A percentile compares a stretch with the other conserved stretches of the same genome.
phyloP scores from a whole-genome alignment of 2,888 invertebrate genomes.

The Salpingus planirostris region DNA sequence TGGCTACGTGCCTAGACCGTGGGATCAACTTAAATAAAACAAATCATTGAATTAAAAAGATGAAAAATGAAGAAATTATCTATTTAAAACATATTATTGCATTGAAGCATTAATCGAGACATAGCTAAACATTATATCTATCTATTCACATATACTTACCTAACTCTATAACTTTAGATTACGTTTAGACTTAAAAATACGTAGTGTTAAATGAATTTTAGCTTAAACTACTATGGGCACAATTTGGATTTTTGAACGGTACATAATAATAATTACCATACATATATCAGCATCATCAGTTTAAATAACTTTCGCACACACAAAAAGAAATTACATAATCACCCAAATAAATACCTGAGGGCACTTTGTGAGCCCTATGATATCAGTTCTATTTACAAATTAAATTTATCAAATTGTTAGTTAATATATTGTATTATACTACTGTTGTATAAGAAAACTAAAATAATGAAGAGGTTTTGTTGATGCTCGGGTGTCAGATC shows the following conservation, averaged over 20 bases:
- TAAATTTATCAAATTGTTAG: conserved; percentile 11
- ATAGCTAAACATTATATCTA: conserved; percentile 36
- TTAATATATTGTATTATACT: too few species aligned
- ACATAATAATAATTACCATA: too few species aligned
- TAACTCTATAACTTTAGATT: conserved; percentile 35
- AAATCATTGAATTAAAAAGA: conserved; percentile 39
- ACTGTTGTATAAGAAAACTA: too few species aligned
- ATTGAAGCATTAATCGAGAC: conserved; percentile 33
- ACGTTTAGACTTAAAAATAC: conserved; percentile 31
- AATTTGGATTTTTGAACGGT: conserved; percentile 39
- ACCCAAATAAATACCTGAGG: too few species aligned
- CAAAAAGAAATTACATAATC: too few species aligned
- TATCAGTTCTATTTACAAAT: conserved; percentile 2
- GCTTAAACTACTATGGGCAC: conserved; percentile 46
- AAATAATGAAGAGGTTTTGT: too few species aligned
- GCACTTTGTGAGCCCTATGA: too few species aligned
- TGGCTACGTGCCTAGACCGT: conserved; percentile 42
- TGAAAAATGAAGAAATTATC: conserved; percentile 30
- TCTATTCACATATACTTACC: conserved; percentile 37
- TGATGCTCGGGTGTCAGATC: too few species aligned
- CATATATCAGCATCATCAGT: too few species aligned
- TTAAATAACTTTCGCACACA: too few species aligned
- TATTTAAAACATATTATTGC: conserved; percentile 36
- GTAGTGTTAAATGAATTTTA: conserved; percentile 38
- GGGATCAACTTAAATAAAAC: conserved; percentile 45